A percentile compares a stretch with the other conserved stretches of the same genome.
These are phyloP conservation scores for Aporophyla lueneburgensis DNA, from an alignment of 2,888 invertebrate species.

Conservation along the genomic window DNA sequence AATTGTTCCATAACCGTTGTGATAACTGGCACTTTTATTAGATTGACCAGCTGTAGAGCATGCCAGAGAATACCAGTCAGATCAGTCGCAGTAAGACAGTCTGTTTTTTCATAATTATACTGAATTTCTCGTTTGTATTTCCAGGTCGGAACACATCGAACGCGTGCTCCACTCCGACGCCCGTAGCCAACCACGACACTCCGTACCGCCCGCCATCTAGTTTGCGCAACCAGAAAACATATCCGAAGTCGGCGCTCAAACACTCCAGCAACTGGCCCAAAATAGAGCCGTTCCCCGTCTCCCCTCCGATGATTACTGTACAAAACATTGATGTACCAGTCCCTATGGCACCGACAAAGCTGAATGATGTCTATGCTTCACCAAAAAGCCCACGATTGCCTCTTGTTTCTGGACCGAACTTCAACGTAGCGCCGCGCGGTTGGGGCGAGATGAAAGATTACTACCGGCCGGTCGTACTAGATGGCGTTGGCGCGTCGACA, in stretches of 20 bases:
- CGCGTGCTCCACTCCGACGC: constrained; percentile 84
- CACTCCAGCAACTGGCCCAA: constrained; percentile 83
- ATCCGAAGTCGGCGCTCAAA: constrained; percentile 87
- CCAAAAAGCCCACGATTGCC: constrained; percentile 85
- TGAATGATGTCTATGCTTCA: constrained; percentile 87
- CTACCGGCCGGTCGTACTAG: constrained; percentile 94
- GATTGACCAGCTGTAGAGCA: not conserved
- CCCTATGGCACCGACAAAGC: constrained; percentile 85
- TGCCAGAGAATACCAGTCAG: not conserved
- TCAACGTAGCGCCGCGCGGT: constrained; percentile 96
- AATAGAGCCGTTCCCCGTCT: constrained; percentile 88
- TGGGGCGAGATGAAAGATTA: constrained; percentile 94
- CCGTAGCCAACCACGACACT: constrained; percentile 88
- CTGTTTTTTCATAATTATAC: not conserved
- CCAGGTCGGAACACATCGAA: constrained; percentile 89
- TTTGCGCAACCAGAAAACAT: constrained; percentile 86
- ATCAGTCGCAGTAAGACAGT: not conserved
- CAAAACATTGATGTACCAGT: constrained; percentile 83
- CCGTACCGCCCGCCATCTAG: constrained; percentile 89
- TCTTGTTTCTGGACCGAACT: constrained; percentile 91
- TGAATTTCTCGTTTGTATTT: constrained; percentile 57
- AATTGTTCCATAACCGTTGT: not conserved
- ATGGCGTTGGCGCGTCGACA: constrained; percentile 83
- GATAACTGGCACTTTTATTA: not conserved
- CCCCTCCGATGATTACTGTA: constrained; percentile 81